Conservation (phyloP, 2,888 invertebrate species). For the Tethea ocularis region DNA sequence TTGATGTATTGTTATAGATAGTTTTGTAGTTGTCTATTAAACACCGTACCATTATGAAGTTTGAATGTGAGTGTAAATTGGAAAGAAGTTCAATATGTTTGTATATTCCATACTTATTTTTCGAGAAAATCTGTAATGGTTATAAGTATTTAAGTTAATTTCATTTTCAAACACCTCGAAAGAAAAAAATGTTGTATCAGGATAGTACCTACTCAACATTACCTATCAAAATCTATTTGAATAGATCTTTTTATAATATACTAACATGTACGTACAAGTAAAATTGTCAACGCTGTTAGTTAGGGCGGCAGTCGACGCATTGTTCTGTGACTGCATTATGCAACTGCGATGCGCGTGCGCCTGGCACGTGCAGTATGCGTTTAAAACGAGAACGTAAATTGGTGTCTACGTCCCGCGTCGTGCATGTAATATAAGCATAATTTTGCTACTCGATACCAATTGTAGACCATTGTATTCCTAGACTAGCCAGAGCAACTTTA, state of each 20-base stretch:
- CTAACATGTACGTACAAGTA: neutral
- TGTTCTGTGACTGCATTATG: slow-evolving; percentile 58
- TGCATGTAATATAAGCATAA: neutral
- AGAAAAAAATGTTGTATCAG: too few species aligned
- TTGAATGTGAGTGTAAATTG: neutral
- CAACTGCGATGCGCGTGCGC: slow-evolving; percentile 36
- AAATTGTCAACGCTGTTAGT: slow-evolving; percentile 13
- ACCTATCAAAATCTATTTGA: neutral
- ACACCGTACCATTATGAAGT: too few species aligned
- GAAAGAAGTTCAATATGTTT: too few species aligned
- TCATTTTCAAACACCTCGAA: too few species aligned
- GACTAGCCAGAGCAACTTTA: neutral
- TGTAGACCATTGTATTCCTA: neutral
- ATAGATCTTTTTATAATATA: neutral
- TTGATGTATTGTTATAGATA: neutral
- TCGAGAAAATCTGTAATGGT: too few species aligned
- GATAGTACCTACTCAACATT: too few species aligned
- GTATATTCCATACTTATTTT: too few species aligned
- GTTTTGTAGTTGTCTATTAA: too few species aligned
- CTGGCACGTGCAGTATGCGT: slow-evolving; percentile 35
- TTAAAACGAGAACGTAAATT: neutral
- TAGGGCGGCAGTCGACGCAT: slow-evolving; percentile 39
- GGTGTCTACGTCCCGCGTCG: neutral
- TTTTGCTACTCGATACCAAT: neutral
- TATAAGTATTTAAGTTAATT: too few species aligned